Evolutionary conservation across 1,140 invertebrate genomes (phyloP), one percentile per base, ranked within the genome.

Genomic region (Nylanderia fulva): DNA sequence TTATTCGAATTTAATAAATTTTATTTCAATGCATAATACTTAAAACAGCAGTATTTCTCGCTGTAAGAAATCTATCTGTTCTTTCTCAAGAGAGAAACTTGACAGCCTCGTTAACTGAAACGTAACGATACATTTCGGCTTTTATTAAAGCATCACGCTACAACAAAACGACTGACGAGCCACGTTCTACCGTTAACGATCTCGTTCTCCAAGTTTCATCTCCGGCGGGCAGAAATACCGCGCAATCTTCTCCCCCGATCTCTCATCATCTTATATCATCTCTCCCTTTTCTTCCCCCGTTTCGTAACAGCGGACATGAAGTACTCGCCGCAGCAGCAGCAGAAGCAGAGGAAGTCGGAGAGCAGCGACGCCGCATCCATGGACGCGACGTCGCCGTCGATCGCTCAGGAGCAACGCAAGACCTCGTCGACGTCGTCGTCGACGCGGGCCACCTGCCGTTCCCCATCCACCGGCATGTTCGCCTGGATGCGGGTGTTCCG

Each of bases 401-500:
- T 83, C 56, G 71, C 52, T 56, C 76, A 52, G 86, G 75, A 79
- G 29, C 75, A 90, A 7, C 84, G 69, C n/a, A 88, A 85, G 42
- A 69, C 63, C 60, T 84, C 79, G 56, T 89, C 89, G 58, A 75
- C 79, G 36, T 77, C 90, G 64, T 79, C 87, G 21, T 88, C 75
- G 83, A 90, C 88, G 64, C 87, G 77, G 72, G 72, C 87, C 63
- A 21, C 52, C 68, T 90, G 68, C 84, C 89, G 83, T 27, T 85
- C 88, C 48, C 90, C 88, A 13, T 92, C 91, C 39, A 91, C 91
- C 66, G 94, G 93, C 33, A 93, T 94, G 90, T 95, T 95, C 84
- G 94, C 94, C 71, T 94, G 94, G 94, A 94, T 94, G 93, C 92
- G 94, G 9, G 94, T 95, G 66, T 95, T 94, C 75, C 91, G 94